These are phyloP conservation scores for Polymixis lichenea DNA, from an alignment of 2,888 invertebrate genomes.

Conservation along the genomic window DNA sequence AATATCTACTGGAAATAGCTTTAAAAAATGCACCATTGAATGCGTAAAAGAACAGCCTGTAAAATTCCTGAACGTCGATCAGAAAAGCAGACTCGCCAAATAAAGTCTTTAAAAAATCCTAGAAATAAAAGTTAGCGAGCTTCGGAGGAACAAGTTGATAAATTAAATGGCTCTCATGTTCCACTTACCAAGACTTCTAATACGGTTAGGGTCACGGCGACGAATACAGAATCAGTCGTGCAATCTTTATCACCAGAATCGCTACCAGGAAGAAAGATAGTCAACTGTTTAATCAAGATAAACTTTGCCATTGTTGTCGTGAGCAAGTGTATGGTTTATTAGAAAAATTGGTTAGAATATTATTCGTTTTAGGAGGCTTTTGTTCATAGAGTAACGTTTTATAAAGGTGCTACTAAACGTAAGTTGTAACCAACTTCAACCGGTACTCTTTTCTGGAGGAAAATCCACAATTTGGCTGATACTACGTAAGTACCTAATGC, in stretches of 20 bases:
- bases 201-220: constrained; percentile 70
- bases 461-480: background rate
- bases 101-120: constrained; percentile 41
- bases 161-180: constrained; percentile 71
- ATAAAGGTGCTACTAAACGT: background rate
- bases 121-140: constrained; percentile 51
- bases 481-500: background rate
- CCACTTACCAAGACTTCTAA: constrained; percentile 67
- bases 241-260: constrained; percentile 78
- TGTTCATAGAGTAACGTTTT: background rate
- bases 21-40: background rate
- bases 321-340: constrained; percentile 56
- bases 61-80: background rate
- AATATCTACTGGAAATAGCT: background rate
- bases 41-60: background rate
- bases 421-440: background rate
- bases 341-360: constrained; percentile 41
- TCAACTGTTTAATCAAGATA: constrained; percentile 77
- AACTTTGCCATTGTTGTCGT: constrained; percentile 76
- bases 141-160: constrained; percentile 58
- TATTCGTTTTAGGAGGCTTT: background rate
- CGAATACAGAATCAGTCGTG: constrained; percentile 78
- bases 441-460: background rate
- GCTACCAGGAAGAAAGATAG: constrained; percentile 74
- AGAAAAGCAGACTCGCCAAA: constrained; percentile 34